Base-by-base conservation (phyloP, 2,113 vertebrate genomes). In the Catharus minimus region DNA sequence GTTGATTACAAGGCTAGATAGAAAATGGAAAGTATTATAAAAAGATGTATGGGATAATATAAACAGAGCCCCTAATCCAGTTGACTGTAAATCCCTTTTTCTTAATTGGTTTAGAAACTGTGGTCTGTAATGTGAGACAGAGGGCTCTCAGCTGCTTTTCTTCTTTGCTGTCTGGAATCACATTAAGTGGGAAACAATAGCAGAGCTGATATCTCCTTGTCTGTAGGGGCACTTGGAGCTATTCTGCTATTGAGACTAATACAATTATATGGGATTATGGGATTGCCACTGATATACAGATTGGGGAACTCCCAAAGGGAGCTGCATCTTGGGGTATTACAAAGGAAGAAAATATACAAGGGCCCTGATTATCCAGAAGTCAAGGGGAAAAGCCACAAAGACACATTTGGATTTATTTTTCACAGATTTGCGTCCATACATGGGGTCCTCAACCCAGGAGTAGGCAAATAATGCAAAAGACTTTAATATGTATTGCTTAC, bases 41-140 rank as follows among this genome's bases (percentile, higher is more conserved):
- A 96, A 97, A 97, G 96, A 97, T 97, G 98, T 97, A 97, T 95
- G 90, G 96, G 95, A 94, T 97, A 97, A 97, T 97, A 98, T 97
- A 98, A 98, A 97, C 97, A 98, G 94, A 97, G 87, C 67, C 94
- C 92, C 95, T 97, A 98, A 98, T 98, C 97, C 96, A 96, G 96
- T 96, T 96, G 95, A 96, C 97, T 97, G 96, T 95, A 98, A 98
- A 98, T 98, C 97, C 96, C 96, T 94, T 98, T 97, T 93, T 95
- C 96, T 97, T 98, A 98, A 98, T 98, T 98, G 97, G 97, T 97
- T 98, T 98, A 97, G 97, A 97, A 98, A 96, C 86, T 96, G 95
- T 86, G 95, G 97, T 90, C 96, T 96, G 95, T 97, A 98, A 98
- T 92, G 95, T 96, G 97, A 97, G 97, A 96, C 58, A 85, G 95